Percentiles rank a stretch among this genome's conserved stretches.
Evolutionary conservation across 2,113 vertebrate genomes (phyloP).

Genomic region (Xiphophorus hellerii): DNA sequence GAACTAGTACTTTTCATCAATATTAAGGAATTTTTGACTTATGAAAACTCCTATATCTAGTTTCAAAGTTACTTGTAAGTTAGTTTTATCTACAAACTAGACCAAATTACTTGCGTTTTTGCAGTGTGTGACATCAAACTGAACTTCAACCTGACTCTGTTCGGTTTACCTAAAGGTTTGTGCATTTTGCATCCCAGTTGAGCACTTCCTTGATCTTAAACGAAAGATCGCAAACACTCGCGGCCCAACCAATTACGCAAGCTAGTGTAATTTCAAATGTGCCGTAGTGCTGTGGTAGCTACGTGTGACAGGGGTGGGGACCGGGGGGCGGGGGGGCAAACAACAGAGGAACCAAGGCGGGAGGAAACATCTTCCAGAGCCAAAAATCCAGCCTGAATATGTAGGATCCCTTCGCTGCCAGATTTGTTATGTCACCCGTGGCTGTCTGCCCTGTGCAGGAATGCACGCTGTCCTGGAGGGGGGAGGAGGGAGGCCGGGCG

Average conservation of each 20-base stretch:
- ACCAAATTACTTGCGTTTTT: no score
- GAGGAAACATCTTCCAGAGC: constrained; percentile 15
- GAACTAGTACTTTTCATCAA: no score
- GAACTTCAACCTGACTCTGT: neutral
- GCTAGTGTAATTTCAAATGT: neutral
- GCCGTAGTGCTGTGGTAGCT: neutral
- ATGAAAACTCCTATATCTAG: no score
- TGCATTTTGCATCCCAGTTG: neutral
- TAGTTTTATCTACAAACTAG: no score
- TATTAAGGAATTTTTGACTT: no score
- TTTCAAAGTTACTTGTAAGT: no score
- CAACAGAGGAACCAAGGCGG: neutral
- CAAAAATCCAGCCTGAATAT: constrained; percentile 40
- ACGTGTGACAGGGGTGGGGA: neutral
- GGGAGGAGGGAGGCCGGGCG: constrained; percentile 23
- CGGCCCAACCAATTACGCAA: neutral
- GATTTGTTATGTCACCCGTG: constrained; percentile 64
- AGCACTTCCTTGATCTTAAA: neutral
- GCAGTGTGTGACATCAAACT: neutral
- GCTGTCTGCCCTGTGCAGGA: constrained; percentile 60
- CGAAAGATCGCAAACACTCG: neutral
- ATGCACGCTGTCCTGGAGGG: constrained; percentile 40
- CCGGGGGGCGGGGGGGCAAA: neutral
- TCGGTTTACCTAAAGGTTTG: neutral
- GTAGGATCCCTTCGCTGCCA: constrained; percentile 37